These are phyloP conservation scores for Holcopasites calliopsidis DNA, from an alignment of 1,140 invertebrate species.

Conservation along the genomic window DNA sequence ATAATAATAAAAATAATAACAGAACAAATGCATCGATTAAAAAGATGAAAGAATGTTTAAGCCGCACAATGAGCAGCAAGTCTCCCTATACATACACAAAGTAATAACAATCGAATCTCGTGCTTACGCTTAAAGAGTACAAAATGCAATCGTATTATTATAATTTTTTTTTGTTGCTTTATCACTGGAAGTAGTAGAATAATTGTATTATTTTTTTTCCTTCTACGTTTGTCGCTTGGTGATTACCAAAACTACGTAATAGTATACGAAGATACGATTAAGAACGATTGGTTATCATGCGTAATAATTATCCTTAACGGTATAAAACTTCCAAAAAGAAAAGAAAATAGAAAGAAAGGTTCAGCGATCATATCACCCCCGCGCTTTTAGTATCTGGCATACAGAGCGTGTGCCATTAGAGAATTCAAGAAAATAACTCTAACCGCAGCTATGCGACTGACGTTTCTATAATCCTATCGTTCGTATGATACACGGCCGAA, in stretches of 20 bases:
- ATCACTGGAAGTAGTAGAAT: conserved; percentile 39
- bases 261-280: conserved; percentile 49
- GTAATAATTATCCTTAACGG: conserved; percentile 35
- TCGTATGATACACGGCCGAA: background rate
- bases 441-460: conserved; percentile 24
- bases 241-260: conserved; percentile 46
- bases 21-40: conserved; percentile 29
- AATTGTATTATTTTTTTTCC: background rate
- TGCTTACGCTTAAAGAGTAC: conserved; percentile 35
- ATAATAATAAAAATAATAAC: background rate
- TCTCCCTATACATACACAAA: conserved; percentile 9
- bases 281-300: conserved; percentile 44
- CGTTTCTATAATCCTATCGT: conserved; percentile 16
- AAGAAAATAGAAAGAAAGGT: conserved; percentile 11
- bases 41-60: conserved; percentile 26
- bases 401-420: too few species aligned
- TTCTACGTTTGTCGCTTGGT: conserved; percentile 22
- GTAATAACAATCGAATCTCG: conserved; percentile 38
- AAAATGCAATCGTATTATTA: conserved; percentile 33
- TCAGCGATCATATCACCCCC: conserved; percentile 22
- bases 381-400: background rate
- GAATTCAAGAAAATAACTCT: background rate
- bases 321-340: conserved; percentile 34
- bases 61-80: conserved; percentile 29
- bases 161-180: background rate